These are phyloP conservation scores for Drosophila lacertosa DNA, from an alignment of 1,140 invertebrate genomes.

Conservation along the genomic window DNA sequence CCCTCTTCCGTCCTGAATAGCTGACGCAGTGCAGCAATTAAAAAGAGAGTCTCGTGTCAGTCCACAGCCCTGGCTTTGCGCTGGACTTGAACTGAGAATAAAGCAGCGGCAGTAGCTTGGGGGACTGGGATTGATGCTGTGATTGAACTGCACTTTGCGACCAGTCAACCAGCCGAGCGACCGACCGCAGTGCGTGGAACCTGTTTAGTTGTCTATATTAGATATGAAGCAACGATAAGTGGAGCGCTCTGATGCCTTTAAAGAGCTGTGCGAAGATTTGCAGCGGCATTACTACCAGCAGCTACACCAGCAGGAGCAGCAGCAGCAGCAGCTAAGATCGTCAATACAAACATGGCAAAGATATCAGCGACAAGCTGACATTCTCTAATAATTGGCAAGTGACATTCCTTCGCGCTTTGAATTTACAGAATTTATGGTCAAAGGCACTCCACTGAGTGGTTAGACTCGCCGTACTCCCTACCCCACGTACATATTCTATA, in stretches of 20 bases:
- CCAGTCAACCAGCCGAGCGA: conserved; percentile 24
- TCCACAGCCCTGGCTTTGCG: conserved; percentile 43
- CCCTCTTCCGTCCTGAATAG: conserved; percentile 40
- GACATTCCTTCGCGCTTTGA: conserved; percentile 82
- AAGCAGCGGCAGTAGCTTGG: conserved; percentile 37
- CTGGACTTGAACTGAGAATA: conserved; percentile 48
- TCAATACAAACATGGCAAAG: conserved; percentile 81
- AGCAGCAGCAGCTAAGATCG: conserved; percentile 64
- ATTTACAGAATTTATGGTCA: conserved; percentile 82
- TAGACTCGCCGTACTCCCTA: conserved; percentile 9
- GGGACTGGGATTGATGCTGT: conserved; percentile 59
- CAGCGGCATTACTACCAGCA: conserved; percentile 16
- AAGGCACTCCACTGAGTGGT: conserved; percentile 49
- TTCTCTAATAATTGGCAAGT: conserved; percentile 82
- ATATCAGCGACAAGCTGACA: conserved; percentile 81
- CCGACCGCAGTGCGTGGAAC: conserved; percentile 58
- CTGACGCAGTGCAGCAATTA: conserved; percentile 78
- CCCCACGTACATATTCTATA: conserved; percentile 33
- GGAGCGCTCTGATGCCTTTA: conserved; percentile 65
- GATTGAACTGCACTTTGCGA: conserved; percentile 73
- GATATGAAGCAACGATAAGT: conserved; percentile 81
- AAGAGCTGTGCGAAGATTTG: conserved; percentile 38
- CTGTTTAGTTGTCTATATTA: conserved; percentile 82
- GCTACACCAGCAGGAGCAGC: conserved; percentile 32
- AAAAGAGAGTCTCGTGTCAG: conserved; percentile 54